Conservation (phyloP, 2,113 vertebrate species). For the Thryonomys swinderianus region DNA sequence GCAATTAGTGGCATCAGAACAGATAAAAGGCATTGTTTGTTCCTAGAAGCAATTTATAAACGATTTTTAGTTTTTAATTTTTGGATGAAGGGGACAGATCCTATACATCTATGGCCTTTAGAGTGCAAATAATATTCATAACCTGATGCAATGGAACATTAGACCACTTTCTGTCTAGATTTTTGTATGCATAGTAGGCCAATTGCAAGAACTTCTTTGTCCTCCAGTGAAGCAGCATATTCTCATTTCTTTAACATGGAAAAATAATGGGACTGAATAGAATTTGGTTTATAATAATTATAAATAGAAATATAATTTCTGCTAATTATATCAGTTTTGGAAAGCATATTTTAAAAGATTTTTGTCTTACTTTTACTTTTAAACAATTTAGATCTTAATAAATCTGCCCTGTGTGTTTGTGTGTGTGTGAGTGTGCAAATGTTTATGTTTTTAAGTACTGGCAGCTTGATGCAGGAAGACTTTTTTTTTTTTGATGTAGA, state of each 20-base stretch:
- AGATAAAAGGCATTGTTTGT: neutral
- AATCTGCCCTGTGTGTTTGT: neutral
- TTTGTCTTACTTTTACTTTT: slow-evolving; percentile 11
- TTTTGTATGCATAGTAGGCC: neutral
- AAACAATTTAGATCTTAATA: neutral
- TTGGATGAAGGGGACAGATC: neutral
- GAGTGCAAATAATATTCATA: neutral
- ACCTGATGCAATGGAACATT: neutral
- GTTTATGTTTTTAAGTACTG: slow-evolving; percentile 1
- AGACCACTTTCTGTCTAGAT: neutral
- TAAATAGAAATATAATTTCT: neutral
- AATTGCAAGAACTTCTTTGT: neutral
- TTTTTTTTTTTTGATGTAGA: neutral
- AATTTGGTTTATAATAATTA: neutral
- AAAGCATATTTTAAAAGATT: neutral
- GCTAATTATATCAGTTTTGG: slow-evolving; percentile 34
- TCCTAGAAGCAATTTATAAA: neutral
- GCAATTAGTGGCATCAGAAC: neutral
- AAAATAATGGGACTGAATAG: neutral
- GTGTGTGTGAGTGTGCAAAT: neutral
- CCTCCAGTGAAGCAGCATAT: neutral
- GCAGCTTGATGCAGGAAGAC: neutral
- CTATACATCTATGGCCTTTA: neutral
- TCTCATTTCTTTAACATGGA: neutral
- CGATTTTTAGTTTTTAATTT: neutral